Percentiles rank a stretch among this genome's conserved stretches.
Evolutionary conservation across 2,888 invertebrate genomes (phyloP).

Genomic region (Plagodis dolabraria): DNA sequence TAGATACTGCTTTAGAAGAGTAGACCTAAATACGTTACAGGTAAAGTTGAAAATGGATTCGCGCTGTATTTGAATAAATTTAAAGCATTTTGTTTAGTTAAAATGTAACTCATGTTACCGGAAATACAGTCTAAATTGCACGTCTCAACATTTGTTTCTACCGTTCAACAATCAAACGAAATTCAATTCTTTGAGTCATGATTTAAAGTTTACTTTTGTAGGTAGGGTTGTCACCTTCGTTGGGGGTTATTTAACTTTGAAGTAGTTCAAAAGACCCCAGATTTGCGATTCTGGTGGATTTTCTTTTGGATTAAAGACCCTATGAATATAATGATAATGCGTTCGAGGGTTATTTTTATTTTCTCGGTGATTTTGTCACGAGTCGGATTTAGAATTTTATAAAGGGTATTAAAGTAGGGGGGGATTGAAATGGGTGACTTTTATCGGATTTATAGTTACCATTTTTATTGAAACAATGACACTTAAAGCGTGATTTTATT

Average conservation of each 20-base stretch:
- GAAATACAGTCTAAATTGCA: conserved; percentile 84
- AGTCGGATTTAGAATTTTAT: conserved; percentile 52
- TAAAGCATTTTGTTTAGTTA: conserved; percentile 84
- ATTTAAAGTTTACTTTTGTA: conserved; percentile 51
- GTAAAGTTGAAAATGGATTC: conserved; percentile 62
- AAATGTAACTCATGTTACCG: conserved; percentile 84
- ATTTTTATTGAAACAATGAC: conserved; percentile 2
- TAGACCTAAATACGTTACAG: conserved; percentile 36
- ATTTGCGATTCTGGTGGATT: conserved; percentile 82
- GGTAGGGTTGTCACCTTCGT: conserved; percentile 42
- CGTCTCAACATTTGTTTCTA: conserved; percentile 78
- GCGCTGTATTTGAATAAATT: conserved; percentile 67
- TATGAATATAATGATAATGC: conserved; percentile 84
- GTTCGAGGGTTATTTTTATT: conserved; percentile 69
- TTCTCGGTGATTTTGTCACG: conserved; percentile 67
- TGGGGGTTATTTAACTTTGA: conserved; percentile 82
- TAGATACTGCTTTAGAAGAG: conserved; percentile 27
- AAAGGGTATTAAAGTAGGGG: conserved; percentile 13
- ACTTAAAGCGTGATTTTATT: neutral
- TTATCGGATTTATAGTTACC: neutral
- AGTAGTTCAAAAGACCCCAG: conserved; percentile 82
- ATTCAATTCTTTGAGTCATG: conserved; percentile 50
- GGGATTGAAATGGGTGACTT: neutral
- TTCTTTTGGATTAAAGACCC: conserved; percentile 83
- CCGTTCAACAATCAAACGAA: conserved; percentile 49